Evolutionary conservation across 2,113 vertebrate species (phyloP).

Genomic region (Thinocorus orbignyianus): DNA sequence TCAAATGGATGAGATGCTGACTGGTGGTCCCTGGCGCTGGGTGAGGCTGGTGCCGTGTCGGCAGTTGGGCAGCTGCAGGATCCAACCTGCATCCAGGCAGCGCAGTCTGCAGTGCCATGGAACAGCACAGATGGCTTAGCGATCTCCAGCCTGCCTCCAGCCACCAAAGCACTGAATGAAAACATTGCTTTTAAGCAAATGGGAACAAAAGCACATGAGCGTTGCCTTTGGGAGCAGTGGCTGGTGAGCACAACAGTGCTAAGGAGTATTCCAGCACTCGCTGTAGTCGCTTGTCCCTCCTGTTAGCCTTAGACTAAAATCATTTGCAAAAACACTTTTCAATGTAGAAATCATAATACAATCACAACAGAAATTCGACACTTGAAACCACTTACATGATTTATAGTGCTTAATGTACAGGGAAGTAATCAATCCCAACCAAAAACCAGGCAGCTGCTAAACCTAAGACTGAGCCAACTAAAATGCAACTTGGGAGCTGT

Average conservation of each 20-base stretch:
- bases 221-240: not conserved
- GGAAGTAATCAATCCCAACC: not conserved
- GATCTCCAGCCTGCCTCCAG: not conserved
- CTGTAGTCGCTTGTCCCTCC: not conserved
- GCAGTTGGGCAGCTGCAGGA: not conserved
- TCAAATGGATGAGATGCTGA: fast-evolving
- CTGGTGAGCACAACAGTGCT: not conserved
- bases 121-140: not conserved
- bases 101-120: not conserved
- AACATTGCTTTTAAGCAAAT: not conserved
- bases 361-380: not conserved
- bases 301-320: not conserved
- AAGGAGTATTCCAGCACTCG: not conserved
- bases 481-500: not conserved
- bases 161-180: not conserved
- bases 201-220: not conserved
- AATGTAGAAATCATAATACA: not conserved
- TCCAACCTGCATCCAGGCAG: not conserved
- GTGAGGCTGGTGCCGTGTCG: fast-evolving
- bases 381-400: not conserved
- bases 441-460: not conserved
- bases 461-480: not conserved
- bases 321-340: not conserved
- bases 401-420: not conserved
- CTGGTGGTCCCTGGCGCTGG: not conserved